Evolutionary conservation across 2,888 invertebrate genomes (phyloP), one percentile per base, ranked within the genome.

Genomic region (Encarsia formosa): DNA sequence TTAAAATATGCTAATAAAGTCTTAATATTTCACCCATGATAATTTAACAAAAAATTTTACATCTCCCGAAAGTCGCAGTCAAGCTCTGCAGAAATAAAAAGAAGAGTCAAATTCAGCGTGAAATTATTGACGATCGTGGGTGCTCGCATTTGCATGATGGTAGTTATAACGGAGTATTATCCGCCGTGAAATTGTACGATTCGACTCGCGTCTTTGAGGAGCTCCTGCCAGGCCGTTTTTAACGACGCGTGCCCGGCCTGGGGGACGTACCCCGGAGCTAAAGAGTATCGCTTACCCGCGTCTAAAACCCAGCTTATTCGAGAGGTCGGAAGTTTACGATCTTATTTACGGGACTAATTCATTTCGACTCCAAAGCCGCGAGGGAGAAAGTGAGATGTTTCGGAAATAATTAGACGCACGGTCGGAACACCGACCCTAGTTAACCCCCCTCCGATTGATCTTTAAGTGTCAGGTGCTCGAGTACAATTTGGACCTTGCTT

Each of bases 181-280:
- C 40, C 50, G 32, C 63, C 66, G 64, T 67, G 66, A 68, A 68
- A 68, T 68, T 66, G 67, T 63, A 65, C 62, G 65, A 67, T 67
- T 68, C 63, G 61, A 60, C 61, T 63, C 61, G 63, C 61, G 62
- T 65, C 65, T 63, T 65, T 63, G n/a, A 60, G 61, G 59, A 60
- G 59, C 58, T 62, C 58, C 59, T 58, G 56, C 58, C 15, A 41
- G 22, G 23, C 49, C 31, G 18, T 61, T 60, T 61, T 49, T 50
- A 56, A 26, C 47, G 37, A 31, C 43, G 39, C 9, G 26, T 24
- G 20, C 41, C 45, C 9, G 31, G 24, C 34, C 39, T 24, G 34
- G 38, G n/a, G n/a, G n/a, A n/a, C n/a, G n/a, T n/a, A 41, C 39
- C 26, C 37, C 39, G 52, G 35, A 34, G 16, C n/a, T n/a, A n/a